Evolutionary conservation across 2,113 vertebrate species (phyloP).

Genomic region (Chionodraco myersi): DNA sequence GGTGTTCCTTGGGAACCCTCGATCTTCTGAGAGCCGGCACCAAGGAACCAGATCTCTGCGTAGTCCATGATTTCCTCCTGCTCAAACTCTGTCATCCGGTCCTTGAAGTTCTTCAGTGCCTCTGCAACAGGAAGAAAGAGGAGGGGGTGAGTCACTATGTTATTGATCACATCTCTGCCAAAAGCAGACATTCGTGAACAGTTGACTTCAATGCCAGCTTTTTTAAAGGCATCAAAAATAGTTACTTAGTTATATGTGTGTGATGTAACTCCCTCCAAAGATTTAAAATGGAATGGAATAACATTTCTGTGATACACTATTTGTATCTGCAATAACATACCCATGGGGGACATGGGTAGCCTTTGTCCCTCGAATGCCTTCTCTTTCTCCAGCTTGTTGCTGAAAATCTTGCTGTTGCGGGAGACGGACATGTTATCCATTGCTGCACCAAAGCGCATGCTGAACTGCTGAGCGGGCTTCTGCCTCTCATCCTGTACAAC

Average conservation of each 20-base stretch:
- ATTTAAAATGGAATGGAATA: background rate
- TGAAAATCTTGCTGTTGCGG: slow-evolving; percentile 76
- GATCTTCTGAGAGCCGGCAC: slow-evolving; percentile 91
- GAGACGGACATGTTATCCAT: slow-evolving; percentile 79
- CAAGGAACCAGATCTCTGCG: slow-evolving; percentile 93
- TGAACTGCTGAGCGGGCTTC: slow-evolving; percentile 69
- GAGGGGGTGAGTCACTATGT: slow-evolving; percentile 62
- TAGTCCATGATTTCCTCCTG: slow-evolving; percentile 93
- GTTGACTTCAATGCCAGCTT: slow-evolving; percentile 32
- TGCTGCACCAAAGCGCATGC: slow-evolving; percentile 79
- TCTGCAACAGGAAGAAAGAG: slow-evolving; percentile 81
- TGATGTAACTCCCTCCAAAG: slow-evolving; percentile 1
- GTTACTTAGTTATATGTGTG: background rate
- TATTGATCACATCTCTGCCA: slow-evolving; percentile 41
- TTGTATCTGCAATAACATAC: slow-evolving; percentile 69
- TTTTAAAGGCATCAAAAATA: slow-evolving; percentile 37
- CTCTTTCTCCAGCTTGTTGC: slow-evolving; percentile 81
- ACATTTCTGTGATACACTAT: background rate
- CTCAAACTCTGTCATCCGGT: slow-evolving; percentile 89
- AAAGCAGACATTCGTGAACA: slow-evolving; percentile 50
- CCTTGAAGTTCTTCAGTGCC: slow-evolving; percentile 91
- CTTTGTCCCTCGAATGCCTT: slow-evolving; percentile 79
- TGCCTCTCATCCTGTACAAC: slow-evolving; percentile 84
- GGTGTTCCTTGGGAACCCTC: slow-evolving; percentile 83
- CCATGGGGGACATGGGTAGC: slow-evolving; percentile 89